Percentiles rank a stretch among this genome's conserved stretches.
These are phyloP conservation scores for Oligia strigilis DNA, from an alignment of 2,888 invertebrate genomes.

Conservation along the genomic window DNA sequence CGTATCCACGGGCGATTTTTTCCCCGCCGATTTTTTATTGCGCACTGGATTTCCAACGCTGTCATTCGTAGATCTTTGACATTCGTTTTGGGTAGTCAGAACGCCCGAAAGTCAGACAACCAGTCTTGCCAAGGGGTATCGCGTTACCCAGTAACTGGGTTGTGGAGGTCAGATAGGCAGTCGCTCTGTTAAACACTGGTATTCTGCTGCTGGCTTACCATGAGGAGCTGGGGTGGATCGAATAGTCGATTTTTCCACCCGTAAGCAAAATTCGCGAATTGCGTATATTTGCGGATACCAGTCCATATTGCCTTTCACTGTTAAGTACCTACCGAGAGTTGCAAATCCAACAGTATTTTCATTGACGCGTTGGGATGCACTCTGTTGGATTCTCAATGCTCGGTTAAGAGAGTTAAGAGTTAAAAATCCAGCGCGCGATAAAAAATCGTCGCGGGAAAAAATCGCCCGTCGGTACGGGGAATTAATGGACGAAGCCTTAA, in stretches of 20 bases:
- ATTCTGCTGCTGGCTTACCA: background rate
- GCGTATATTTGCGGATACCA: background rate
- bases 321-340: background rate
- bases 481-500: slow-evolving; percentile 10
- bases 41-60: background rate
- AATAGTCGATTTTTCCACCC: background rate
- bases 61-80: no score
- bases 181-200: no score
- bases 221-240: background rate
- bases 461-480: background rate
- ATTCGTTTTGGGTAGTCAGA: background rate
- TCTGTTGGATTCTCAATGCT: background rate
- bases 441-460: background rate
- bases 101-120: background rate
- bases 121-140: no score
- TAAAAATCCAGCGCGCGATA: background rate
- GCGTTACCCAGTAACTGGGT: no score
- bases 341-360: no score
- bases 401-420: no score
- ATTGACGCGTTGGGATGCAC: no score
- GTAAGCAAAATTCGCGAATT: background rate
- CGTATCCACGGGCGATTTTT: background rate
- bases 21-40: no score
- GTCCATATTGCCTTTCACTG: background rate
- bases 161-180: no score